Evolutionary conservation across 2,797 vertebrate species (phyloP).

Genomic region (Melanotaenia pygmaea): DNA sequence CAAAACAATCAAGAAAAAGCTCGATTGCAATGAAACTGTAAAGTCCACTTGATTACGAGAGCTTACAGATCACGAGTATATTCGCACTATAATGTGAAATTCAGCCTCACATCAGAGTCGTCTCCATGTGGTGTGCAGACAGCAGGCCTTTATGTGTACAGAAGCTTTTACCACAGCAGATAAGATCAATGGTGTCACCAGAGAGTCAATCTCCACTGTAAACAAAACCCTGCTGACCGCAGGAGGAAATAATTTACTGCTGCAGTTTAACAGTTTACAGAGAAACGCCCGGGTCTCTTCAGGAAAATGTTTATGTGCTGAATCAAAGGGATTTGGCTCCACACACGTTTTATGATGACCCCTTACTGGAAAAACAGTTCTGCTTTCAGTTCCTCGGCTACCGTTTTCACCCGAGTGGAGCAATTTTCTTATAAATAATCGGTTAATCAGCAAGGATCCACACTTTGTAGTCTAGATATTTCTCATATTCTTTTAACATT

Average conservation of each 20-base stretch:
- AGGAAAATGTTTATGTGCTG: conserved; percentile 30
- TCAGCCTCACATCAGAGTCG: conserved; percentile 11
- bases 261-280: conserved; percentile 54
- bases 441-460: too few relatives aligned
- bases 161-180: conserved; percentile 37
- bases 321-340: conserved; percentile 34
- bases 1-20: background rate
- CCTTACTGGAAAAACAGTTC: background rate
- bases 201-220: conserved; percentile 64
- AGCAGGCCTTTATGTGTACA: background rate
- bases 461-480: too few relatives aligned
- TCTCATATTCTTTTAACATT: too few relatives aligned
- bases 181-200: conserved; percentile 53
- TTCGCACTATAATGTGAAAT: conserved; percentile 4
- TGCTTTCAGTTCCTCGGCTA: background rate
- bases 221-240: conserved; percentile 60
- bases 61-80: conserved; percentile 14
- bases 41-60: background rate
- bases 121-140: conserved; percentile 7
- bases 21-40: background rate
- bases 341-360: background rate
- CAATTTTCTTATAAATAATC: background rate
- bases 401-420: background rate
- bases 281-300: conserved; percentile 44
- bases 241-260: conserved; percentile 69